Conservation (phyloP, 2,888 invertebrate species). For the Ophraella communa region DNA sequence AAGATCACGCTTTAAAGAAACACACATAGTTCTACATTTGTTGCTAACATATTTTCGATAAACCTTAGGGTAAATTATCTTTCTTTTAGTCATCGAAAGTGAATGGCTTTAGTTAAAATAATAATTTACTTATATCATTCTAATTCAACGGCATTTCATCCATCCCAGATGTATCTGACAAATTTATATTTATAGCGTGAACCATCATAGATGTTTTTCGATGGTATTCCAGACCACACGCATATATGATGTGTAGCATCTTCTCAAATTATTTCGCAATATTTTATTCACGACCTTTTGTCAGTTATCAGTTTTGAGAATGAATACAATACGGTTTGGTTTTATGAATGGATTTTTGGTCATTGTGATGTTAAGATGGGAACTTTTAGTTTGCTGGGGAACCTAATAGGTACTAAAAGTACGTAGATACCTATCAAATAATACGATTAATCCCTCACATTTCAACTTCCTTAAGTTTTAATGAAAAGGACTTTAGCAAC, state of each 20-base stretch:
- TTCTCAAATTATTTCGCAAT: slow-evolving; percentile 46
- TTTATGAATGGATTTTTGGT: slow-evolving; percentile 21
- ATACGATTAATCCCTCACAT: not conserved
- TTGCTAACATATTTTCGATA: too few relatives aligned
- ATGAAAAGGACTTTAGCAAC: not conserved
- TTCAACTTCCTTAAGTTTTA: not conserved
- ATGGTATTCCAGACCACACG: slow-evolving; percentile 39
- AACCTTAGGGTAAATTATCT: not conserved
- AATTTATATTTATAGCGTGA: slow-evolving; percentile 22
- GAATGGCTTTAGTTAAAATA: not conserved
- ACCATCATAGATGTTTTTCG: not conserved
- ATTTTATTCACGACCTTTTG: slow-evolving; percentile 38
- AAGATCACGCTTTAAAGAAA: too few relatives aligned
- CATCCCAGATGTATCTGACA: slow-evolving; percentile 11
- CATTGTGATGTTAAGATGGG: slow-evolving; percentile 17
- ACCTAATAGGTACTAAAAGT: not conserved
- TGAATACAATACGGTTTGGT: slow-evolving; percentile 21
- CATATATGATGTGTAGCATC: slow-evolving; percentile 35
- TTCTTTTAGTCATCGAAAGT: too few relatives aligned
- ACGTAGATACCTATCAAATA: not conserved
- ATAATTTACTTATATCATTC: not conserved
- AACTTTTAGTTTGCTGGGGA: not conserved
- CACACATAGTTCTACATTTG: too few relatives aligned
- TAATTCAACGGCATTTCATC: not conserved
- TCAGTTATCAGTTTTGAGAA: slow-evolving; percentile 23